Base-by-base conservation (phyloP, 2,888 invertebrate species). In the Drosophila anomelani region DNA sequence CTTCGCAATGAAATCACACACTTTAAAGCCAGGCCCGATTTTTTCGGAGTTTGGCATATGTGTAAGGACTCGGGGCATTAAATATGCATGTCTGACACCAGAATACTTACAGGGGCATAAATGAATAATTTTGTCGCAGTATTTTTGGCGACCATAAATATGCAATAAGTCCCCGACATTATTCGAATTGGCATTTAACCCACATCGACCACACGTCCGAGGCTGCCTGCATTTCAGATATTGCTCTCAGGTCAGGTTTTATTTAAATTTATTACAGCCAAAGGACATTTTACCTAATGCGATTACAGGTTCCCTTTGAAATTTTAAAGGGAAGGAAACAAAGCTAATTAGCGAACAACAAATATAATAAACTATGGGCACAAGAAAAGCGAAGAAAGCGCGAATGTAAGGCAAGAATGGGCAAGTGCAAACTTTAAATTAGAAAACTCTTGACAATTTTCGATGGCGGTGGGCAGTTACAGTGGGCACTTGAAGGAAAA, bases 41-140 rank as follows among this genome's bases (percentile, higher is more conserved):
- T 32, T 62, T 63, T 47, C 49, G 53, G 44, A 64, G 53, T 54
- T 44, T 32, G 36, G 29, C 66, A 44, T 29, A 54, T 64, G 44
- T 66, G 23, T 44, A 44, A 53, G 47, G 39, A 61, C 32, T 49
- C 61, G 39, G 32, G 34, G n/a, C 71, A 71, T 71, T 60, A 32
- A 70, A 39, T 41, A 68, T 68, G 69, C 41, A 49, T 23, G 39
- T 43, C 59, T 43, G 60, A 61, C 75, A 58, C 54, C 58, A 57
- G 47, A 57, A 63, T 75, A 36, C 75, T 53, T 39, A 57, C 51
- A 75, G 49, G 47, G 54, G 34, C 57, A 75, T 75, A 75, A 75
- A 75, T 75, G 62, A 68, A 62, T 75, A 69, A 75, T 75, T 73
- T 75, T 69, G 69, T 69, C 75, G 75, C 75, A 74, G 74, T 53